Evolutionary conservation across 2,113 vertebrate species (phyloP), one percentile per base, ranked within the genome.

Genomic region (Orientallactaga bullata): DNA sequence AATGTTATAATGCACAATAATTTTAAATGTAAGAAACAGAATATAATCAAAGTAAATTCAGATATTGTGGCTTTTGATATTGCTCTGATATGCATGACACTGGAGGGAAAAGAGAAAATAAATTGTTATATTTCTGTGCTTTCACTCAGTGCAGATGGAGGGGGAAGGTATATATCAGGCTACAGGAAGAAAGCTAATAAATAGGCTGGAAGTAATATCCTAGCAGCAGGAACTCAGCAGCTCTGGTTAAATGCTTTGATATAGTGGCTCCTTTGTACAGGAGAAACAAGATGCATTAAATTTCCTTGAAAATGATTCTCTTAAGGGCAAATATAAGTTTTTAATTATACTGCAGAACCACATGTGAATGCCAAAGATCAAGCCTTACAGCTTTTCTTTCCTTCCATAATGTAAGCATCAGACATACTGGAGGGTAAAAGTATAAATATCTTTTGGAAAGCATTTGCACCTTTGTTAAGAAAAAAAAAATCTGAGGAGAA

Each of bases 191-290:
- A 89, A 96, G 95, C 88, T 86, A 95, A 92, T 92, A 97, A 96
- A 91, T 3, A 95, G 93, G 68, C 91, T 96, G 91, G 94, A 98
- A 98, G 94, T 93, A 92, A 95, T 73, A 95, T 92, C 96, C 95
- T 84, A 80, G 91, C 95, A 95, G 87, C 94, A 97, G 94, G 93
- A 96, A 96, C 60, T 72, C 23, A 1, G 79, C 81, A 95, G 95
- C 66, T 88, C 96, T 89, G 86, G 60, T 80, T 94, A 93, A 90
- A 92, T 42, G 80, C 68, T 94, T 95, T 88, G 94, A 77, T 91
- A 87, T 17, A 90, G 71, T 85, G 30, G 23, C 87, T 97, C 71
- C 81, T 96, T 91, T 71, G 65, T 60, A 92, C 94, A 96, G 88
- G 72, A 96, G 81, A 97, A 97, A 88, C 60, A 20, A 91, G 80